These are phyloP conservation scores for Drosophila parvula DNA, from an alignment of 1,140 invertebrate genomes.

Conservation along the genomic window DNA sequence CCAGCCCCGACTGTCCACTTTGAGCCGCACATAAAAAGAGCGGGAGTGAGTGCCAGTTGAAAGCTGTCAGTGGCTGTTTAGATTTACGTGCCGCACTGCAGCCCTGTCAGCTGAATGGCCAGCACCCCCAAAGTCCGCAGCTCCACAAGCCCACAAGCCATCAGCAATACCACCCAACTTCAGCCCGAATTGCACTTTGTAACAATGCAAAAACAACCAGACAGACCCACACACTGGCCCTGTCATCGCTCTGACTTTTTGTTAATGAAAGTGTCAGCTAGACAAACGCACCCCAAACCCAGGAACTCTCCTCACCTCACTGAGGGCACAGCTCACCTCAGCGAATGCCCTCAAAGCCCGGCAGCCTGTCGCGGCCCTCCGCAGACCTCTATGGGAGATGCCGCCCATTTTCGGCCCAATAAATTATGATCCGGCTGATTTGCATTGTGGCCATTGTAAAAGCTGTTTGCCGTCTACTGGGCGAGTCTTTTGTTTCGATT, in stretches of 20 bases:
- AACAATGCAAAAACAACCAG: conserved; percentile 73
- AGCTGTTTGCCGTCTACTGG: conserved; percentile 16
- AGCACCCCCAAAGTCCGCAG: conserved; percentile 47
- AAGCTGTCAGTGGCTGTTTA: conserved; percentile 80
- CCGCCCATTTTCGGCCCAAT: conserved; percentile 64
- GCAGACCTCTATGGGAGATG: conserved; percentile 21
- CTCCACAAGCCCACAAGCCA: conserved; percentile 24
- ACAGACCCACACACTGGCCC: conserved; percentile 36
- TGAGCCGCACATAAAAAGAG: conserved; percentile 62
- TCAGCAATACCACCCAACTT: neutral
- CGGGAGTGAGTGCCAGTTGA: conserved; percentile 54
- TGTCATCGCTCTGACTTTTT: conserved; percentile 80
- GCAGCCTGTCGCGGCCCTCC: neutral
- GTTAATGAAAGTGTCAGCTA: conserved; percentile 82
- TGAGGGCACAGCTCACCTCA: conserved; percentile 17
- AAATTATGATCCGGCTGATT: conserved; percentile 81
- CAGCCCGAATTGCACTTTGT: conserved; percentile 63
- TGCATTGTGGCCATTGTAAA: conserved; percentile 45
- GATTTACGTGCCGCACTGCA: conserved; percentile 81
- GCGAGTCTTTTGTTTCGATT: conserved; percentile 30
- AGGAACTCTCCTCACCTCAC: conserved; percentile 1
- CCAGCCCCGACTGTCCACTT: conserved; percentile 45
- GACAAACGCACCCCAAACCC: conserved; percentile 62
- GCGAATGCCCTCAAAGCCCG: conserved; percentile 3
- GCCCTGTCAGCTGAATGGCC: conserved; percentile 68